Percentiles rank a stretch among this genome's conserved stretches.
phyloP scores from a whole-genome alignment of 2,888 invertebrate species.

The Yponomeuta evonymella region DNA sequence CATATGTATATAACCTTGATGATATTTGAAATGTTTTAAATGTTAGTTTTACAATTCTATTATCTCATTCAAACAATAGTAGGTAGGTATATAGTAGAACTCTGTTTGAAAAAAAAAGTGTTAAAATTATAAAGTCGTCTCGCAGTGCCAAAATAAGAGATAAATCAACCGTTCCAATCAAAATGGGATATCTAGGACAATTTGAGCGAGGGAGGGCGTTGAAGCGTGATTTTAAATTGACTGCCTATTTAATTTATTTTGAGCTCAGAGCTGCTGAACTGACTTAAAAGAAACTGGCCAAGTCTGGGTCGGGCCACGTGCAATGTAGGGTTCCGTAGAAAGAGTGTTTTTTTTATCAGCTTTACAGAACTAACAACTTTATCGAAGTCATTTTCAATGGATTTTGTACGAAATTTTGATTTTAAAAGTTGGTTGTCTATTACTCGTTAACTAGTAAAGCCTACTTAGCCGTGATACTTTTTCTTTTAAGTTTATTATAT shows the following conservation, averaged over 20 bases:
- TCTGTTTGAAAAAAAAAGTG: conserved; percentile 35
- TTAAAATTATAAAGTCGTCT: conserved; percentile 45
- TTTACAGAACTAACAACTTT: too few relatives aligned
- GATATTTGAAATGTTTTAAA: too few relatives aligned
- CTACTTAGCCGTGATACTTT: too few relatives aligned
- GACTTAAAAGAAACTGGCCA: not conserved
- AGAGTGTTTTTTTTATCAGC: too few relatives aligned
- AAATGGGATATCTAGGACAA: conserved; percentile 71
- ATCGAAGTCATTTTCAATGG: too few relatives aligned
- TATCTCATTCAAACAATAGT: not conserved
- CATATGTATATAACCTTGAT: too few relatives aligned
- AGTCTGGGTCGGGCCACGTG: not conserved
- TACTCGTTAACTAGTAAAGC: too few relatives aligned
- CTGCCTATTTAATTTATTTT: conserved; percentile 50
- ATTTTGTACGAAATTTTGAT: too few relatives aligned
- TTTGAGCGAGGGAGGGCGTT: conserved; percentile 61
- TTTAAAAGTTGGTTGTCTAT: too few relatives aligned
- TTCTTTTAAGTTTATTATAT: too few relatives aligned
- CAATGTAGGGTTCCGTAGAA: too few relatives aligned
- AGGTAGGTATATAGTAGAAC: not conserved
- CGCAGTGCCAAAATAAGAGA: conserved; percentile 58
- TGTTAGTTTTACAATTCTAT: not conserved
- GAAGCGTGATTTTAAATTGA: conserved; percentile 68
- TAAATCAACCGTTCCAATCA: conserved; percentile 73
- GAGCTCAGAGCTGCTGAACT: not conserved